phyloP scores from a whole-genome alignment of 37 sponge, comb jelly and placozoan genomes.

The Mnemiopsis leidyi region DNA sequence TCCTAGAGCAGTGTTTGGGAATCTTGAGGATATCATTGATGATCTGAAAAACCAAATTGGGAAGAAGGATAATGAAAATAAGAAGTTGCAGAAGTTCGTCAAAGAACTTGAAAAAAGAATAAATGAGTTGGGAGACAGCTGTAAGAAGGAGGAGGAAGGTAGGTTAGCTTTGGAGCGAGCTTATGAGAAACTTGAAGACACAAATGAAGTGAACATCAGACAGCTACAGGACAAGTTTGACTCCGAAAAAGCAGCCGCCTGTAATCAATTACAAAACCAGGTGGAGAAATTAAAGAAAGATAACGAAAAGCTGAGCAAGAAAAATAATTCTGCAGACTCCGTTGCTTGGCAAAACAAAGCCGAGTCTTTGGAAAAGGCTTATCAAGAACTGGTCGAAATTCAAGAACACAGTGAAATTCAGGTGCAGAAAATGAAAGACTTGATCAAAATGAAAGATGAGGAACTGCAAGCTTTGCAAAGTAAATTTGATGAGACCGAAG shows the following conservation, averaged over 20 bases:
- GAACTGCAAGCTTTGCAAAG: slow-evolving; percentile 47
- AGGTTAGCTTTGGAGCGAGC: slow-evolving; percentile 20
- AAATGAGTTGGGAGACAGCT: neutral
- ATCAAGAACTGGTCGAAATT: slow-evolving; percentile 41
- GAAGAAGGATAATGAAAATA: slow-evolving; percentile 41
- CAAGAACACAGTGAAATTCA: slow-evolving; percentile 64
- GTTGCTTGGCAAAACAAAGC: slow-evolving; percentile 65
- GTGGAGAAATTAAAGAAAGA: slow-evolving; percentile 17
- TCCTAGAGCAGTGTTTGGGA: slow-evolving; percentile 26
- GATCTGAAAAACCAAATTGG: slow-evolving; percentile 1
- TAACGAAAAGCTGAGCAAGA: slow-evolving; percentile 48
- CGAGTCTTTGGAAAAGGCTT: slow-evolving; percentile 38
- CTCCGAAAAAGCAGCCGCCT: neutral
- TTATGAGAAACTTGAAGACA: slow-evolving; percentile 62
- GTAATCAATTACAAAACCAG: slow-evolving; percentile 49
- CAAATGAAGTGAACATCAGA: neutral
- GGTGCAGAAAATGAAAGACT: slow-evolving; percentile 62
- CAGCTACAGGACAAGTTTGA: neutral
- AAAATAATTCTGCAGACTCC: neutral
- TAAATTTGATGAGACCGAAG: slow-evolving; percentile 22
- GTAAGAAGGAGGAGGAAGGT: slow-evolving; percentile 20
- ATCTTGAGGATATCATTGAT: slow-evolving; percentile 34
- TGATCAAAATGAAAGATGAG: slow-evolving; percentile 6
- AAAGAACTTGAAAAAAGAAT: slow-evolving; percentile 4
- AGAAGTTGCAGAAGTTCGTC: neutral